phyloP scores from a whole-genome alignment of 2,113 vertebrate species.

The Boleophthalmus pectinirostris region DNA sequence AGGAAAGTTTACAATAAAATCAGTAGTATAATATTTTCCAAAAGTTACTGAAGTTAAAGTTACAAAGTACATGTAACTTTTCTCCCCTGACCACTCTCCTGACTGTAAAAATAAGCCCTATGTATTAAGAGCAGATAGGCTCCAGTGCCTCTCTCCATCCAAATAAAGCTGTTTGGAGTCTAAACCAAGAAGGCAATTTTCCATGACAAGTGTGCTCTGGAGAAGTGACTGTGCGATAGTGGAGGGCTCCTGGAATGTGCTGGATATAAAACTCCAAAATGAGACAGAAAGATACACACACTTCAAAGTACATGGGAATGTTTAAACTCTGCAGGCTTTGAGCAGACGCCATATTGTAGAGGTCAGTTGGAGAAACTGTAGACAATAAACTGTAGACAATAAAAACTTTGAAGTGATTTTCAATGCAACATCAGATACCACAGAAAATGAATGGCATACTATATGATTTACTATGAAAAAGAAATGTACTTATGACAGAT shows the following conservation, averaged over 20 bases:
- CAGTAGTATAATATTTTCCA: neutral
- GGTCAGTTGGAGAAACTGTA: neutral
- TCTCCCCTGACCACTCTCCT: conserved; percentile 49
- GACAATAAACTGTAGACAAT: neutral
- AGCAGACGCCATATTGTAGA: conserved; percentile 12
- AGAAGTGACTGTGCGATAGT: conserved; percentile 27
- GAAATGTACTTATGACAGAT: neutral
- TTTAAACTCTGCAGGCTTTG: conserved; percentile 8
- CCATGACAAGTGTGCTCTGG: conserved; percentile 57
- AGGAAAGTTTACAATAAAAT: neutral
- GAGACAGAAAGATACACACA: conserved; percentile 6
- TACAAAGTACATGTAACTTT: neutral
- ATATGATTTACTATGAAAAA: neutral
- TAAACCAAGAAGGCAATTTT: conserved; percentile 58
- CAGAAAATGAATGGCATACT: neutral
- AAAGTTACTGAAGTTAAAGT: neutral
- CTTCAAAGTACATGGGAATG: conserved; percentile 23
- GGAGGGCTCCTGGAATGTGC: conserved; percentile 28
- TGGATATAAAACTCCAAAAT: conserved; percentile 28
- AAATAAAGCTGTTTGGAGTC: conserved; percentile 63
- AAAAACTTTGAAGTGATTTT: neutral
- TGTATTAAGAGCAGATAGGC: conserved; percentile 69
- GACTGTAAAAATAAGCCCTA: conserved; percentile 59
- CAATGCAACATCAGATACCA: neutral
- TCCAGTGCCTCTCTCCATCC: conserved; percentile 63